Conservation (phyloP, 1,140 invertebrate genomes). For the Aradophagus sp. region DNA sequence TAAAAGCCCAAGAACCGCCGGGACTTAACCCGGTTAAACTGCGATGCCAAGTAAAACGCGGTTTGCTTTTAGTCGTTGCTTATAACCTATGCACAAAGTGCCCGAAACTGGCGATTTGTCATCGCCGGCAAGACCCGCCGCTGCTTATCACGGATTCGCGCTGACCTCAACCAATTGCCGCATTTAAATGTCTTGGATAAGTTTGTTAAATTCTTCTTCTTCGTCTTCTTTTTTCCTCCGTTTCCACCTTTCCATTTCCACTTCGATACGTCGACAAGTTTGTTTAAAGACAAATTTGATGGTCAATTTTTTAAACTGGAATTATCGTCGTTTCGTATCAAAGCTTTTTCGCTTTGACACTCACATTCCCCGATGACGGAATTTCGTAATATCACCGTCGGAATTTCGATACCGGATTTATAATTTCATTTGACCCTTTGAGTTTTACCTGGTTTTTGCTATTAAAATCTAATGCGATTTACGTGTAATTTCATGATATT, state of each 20-base stretch:
- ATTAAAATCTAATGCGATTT: no score
- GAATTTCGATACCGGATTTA: not conserved
- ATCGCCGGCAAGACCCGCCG: slow-evolving; percentile 34
- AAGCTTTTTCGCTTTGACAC: no score
- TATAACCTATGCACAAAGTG: slow-evolving; percentile 74
- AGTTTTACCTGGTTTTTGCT: not conserved
- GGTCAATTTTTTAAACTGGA: not conserved
- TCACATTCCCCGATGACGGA: no score
- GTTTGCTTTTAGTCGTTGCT: slow-evolving; percentile 72
- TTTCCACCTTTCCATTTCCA: no score
- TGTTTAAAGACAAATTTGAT: not conserved
- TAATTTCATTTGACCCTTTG: not conserved
- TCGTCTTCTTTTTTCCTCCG: no score
- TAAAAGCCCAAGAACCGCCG: slow-evolving; percentile 73
- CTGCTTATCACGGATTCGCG: slow-evolving; percentile 38
- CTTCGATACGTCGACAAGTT: no score
- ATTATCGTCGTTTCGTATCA: not conserved
- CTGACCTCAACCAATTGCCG: slow-evolving; percentile 45
- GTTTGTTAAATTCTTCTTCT: slow-evolving; percentile 11
- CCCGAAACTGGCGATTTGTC: slow-evolving; percentile 58
- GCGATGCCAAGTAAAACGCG: slow-evolving; percentile 74
- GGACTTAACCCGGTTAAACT: slow-evolving; percentile 75
- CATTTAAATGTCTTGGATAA: slow-evolving; percentile 33
- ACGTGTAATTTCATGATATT: no score
- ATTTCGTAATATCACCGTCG: no score